Percentiles rank a stretch among this genome's conserved stretches.
Evolutionary conservation across 2,888 invertebrate genomes (phyloP).

Genomic region (Sesamia inferens): DNA sequence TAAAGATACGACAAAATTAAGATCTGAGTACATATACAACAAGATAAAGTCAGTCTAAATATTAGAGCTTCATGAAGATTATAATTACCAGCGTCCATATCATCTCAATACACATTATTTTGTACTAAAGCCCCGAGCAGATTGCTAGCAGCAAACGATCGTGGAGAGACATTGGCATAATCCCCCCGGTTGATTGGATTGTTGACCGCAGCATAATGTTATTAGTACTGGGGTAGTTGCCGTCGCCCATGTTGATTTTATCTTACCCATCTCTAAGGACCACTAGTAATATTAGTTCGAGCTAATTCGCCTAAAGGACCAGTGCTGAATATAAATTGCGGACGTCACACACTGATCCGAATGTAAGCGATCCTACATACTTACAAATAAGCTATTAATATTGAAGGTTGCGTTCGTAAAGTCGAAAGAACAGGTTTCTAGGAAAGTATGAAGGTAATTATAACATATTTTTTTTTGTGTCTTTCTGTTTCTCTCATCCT

Average conservation of each 20-base stretch:
- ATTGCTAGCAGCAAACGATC: slow-evolving; percentile 33
- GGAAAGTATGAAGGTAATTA: too few relatives aligned
- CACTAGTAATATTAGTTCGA: slow-evolving; percentile 35
- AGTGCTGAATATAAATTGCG: slow-evolving; percentile 1
- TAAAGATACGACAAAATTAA: too few relatives aligned
- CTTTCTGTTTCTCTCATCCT: too few relatives aligned
- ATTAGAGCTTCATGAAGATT: background rate
- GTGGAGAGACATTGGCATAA: slow-evolving; percentile 44
- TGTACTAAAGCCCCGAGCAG: background rate
- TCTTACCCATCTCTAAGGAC: slow-evolving; percentile 26
- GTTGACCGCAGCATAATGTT: slow-evolving; percentile 52
- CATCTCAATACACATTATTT: slow-evolving; percentile 21
- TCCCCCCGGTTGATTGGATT: slow-evolving; percentile 50
- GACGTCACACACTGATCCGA: background rate
- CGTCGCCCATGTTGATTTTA: slow-evolving; percentile 32
- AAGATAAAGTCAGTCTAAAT: background rate
- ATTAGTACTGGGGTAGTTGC: slow-evolving; percentile 44
- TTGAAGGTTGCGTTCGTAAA: background rate
- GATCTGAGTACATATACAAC: too few relatives aligned
- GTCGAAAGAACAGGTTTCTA: background rate
- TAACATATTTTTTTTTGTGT: too few relatives aligned
- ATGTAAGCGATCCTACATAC: background rate
- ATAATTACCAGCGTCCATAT: background rate
- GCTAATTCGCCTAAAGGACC: slow-evolving; percentile 5
- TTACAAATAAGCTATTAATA: background rate